These are phyloP conservation scores for Paedocypris micromegethes DNA, from an alignment of 2,797 vertebrate genomes.

Conservation along the genomic window DNA sequence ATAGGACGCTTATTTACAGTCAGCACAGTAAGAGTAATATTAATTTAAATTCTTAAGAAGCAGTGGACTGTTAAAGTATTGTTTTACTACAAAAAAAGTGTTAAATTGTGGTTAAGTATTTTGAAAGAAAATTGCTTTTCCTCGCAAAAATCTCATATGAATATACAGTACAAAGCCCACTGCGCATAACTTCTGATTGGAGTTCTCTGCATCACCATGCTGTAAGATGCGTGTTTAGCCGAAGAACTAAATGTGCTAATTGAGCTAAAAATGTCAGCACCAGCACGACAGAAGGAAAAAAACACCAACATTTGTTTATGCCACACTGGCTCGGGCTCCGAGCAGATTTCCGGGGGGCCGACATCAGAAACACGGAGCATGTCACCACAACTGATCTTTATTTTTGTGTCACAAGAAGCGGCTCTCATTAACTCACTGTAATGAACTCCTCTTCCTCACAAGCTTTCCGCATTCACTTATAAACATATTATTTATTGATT, in stretches of 20 bases:
- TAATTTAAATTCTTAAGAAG: too few relatives aligned
- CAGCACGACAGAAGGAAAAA: slow-evolving; percentile 8
- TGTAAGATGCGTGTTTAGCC: slow-evolving; percentile 4
- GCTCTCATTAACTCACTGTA: slow-evolving; percentile 29
- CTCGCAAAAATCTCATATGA: too few relatives aligned
- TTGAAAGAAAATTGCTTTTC: too few relatives aligned
- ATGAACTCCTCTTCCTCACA: slow-evolving; percentile 28
- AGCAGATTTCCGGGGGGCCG: slow-evolving; percentile 17
- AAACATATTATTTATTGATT: slow-evolving; percentile 16
- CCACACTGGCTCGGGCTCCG: slow-evolving; percentile 27
- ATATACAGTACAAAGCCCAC: not conserved
- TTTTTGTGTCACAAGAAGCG: slow-evolving; percentile 33
- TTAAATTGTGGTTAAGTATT: too few relatives aligned
- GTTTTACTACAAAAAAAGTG: too few relatives aligned
- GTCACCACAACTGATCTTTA: slow-evolving; percentile 35
- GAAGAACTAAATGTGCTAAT: slow-evolving; percentile 12
- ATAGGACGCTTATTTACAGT: too few relatives aligned
- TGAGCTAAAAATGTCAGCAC: slow-evolving; percentile 16
- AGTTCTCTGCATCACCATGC: not conserved
- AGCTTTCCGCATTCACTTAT: slow-evolving; percentile 5
- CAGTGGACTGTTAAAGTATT: too few relatives aligned
- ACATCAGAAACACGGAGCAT: slow-evolving; percentile 25
- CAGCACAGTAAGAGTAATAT: too few relatives aligned
- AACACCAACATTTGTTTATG: slow-evolving; percentile 17
- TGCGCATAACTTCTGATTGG: not conserved